These are phyloP conservation scores for Nibea albiflora DNA, from an alignment of 2,113 vertebrate species.

Conservation along the genomic window DNA sequence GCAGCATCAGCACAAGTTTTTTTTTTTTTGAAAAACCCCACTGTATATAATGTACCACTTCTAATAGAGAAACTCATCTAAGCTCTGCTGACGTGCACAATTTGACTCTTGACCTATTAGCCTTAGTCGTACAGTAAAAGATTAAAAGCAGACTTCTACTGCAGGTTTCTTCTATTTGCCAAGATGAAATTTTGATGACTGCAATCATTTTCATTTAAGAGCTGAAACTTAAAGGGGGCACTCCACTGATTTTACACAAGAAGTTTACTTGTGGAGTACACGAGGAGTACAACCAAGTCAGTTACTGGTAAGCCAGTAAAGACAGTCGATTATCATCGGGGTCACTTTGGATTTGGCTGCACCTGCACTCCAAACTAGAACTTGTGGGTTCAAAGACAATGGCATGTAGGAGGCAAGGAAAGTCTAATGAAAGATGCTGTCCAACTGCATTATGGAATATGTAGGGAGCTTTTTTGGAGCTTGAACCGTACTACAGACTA, in stretches of 20 bases:
- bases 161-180: not conserved
- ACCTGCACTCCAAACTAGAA: not conserved
- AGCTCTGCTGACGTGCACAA: not conserved
- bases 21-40: not conserved
- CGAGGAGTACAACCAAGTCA: not conserved
- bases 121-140: not conserved
- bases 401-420: not conserved
- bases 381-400: not conserved
- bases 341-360: not conserved
- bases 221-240: not conserved
- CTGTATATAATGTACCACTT: not conserved
- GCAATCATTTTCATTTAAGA: not conserved
- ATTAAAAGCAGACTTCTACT: not conserved
- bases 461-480: not conserved
- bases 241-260: not conserved
- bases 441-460: not conserved
- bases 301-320: too few species aligned
- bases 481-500: not conserved
- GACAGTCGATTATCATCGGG: too few species aligned
- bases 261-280: not conserved
- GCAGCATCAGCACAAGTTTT: constrained; percentile 23
- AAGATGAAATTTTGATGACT: not conserved
- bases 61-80: not conserved
- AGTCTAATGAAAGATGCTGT: not conserved
- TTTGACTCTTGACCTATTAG: not conserved